Percentiles rank a stretch among this genome's conserved stretches.
These are phyloP conservation scores for Anolis carolinensis DNA, from an alignment of 2,113 vertebrate genomes.

Conservation along the genomic window DNA sequence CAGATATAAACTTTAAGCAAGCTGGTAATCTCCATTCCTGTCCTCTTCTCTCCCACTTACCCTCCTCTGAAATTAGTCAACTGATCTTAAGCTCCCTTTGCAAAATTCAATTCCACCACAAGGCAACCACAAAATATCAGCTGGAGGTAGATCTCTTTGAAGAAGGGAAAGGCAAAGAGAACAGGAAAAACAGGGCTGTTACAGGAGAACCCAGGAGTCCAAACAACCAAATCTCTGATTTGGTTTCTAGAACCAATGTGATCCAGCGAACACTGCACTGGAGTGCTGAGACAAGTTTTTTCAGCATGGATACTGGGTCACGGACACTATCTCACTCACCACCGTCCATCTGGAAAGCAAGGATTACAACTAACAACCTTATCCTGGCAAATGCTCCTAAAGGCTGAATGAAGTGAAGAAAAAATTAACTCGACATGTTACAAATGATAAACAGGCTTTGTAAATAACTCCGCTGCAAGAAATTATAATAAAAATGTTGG, in stretches of 20 bases:
- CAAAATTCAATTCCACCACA: neutral
- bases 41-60: neutral
- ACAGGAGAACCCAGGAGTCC: neutral
- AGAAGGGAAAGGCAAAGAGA: neutral
- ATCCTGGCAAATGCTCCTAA: neutral
- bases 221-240: neutral
- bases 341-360: neutral
- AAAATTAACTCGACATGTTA: neutral
- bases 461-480: neutral
- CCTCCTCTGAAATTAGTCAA: neutral
- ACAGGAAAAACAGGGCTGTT: neutral
- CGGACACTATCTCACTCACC: neutral
- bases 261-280: neutral
- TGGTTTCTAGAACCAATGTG: neutral
- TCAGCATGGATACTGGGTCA: neutral
- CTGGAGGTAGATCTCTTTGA: neutral
- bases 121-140: neutral
- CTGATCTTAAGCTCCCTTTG: neutral
- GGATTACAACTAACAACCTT: neutral
- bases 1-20: conserved; percentile 4
- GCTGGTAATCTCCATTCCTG: conserved; percentile 7
- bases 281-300: neutral
- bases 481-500: neutral
- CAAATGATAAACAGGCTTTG: neutral
- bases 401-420: neutral